A percentile compares a stretch with the other conserved stretches of the same genome.
Evolutionary conservation across 2,113 vertebrate genomes (phyloP).

Genomic region (Leucoraja erinaceus): DNA sequence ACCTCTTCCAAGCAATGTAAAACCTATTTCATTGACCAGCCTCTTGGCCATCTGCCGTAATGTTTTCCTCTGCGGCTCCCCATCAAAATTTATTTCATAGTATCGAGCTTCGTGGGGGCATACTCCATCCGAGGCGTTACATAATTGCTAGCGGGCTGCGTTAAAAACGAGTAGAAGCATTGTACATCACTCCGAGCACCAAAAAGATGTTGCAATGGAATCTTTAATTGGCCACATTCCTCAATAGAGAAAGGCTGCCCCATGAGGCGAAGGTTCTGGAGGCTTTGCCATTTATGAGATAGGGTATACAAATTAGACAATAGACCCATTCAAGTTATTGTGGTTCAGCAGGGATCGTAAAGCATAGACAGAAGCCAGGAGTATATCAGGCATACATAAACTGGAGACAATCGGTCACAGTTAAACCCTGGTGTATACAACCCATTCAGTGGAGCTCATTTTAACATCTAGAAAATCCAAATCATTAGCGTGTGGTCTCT

Average conservation of each 20-base stretch:
- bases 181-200: background rate
- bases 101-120: background rate
- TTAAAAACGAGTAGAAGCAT: background rate
- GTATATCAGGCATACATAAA: background rate
- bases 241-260: background rate
- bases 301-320: background rate
- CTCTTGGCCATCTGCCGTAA: background rate
- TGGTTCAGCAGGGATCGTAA: background rate
- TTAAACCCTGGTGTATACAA: background rate
- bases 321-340: background rate
- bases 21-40: background rate
- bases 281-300: background rate
- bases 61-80: background rate
- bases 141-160: background rate
- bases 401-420: background rate
- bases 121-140: background rate
- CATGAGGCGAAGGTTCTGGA: background rate
- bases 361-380: background rate
- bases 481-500: background rate
- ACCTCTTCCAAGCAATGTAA: too few relatives aligned
- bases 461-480: background rate
- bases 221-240: background rate
- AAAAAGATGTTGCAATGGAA: conserved; percentile 6
- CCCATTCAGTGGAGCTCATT: background rate
- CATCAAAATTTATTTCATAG: background rate